Evolutionary conservation across 2,113 vertebrate species (phyloP).

Genomic region (Microtus ochrogaster): DNA sequence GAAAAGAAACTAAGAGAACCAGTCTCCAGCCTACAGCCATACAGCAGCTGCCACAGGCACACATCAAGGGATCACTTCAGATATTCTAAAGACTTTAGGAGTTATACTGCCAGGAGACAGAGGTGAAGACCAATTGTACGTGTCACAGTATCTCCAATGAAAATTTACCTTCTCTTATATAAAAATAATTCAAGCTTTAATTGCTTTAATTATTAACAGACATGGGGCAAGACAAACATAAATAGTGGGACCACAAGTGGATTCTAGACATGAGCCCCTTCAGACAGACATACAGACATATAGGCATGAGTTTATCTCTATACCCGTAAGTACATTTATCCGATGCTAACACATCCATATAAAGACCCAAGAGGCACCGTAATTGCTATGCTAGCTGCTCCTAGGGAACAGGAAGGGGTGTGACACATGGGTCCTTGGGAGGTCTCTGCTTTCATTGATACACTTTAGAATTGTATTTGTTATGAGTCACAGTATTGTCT

Average conservation of each 20-base stretch:
- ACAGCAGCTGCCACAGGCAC: neutral
- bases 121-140: neutral
- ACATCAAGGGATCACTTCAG: neutral
- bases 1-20: neutral
- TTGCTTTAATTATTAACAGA: conserved; percentile 29
- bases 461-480: neutral
- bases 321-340: neutral
- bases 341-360: neutral
- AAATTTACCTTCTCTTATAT: neutral
- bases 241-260: neutral
- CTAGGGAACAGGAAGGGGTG: neutral
- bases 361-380: neutral
- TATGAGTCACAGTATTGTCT: neutral
- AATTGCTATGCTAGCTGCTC: neutral
- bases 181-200: conserved; percentile 25
- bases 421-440: neutral
- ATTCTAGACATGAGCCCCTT: conserved; percentile 19
- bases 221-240: neutral
- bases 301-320: neutral
- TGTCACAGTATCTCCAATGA: neutral
- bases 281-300: neutral
- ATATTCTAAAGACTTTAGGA: neutral
- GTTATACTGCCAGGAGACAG: neutral
- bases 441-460: neutral
- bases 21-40: neutral